These are phyloP conservation scores for Corapipo altera DNA, from an alignment of 2,113 vertebrate genomes.

Conservation along the genomic window DNA sequence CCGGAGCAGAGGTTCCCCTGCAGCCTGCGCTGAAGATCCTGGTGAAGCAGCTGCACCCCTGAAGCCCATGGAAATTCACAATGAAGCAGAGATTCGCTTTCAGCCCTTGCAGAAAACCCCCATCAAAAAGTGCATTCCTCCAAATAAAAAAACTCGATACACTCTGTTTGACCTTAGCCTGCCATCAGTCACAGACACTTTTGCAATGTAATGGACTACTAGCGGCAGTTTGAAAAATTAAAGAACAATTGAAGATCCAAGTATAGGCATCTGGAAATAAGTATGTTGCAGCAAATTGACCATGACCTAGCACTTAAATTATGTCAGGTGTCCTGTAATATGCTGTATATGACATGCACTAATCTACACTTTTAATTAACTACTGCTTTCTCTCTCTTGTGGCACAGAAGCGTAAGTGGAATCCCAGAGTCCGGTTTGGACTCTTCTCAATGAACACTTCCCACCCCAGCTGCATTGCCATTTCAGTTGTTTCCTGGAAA, in stretches of 20 bases:
- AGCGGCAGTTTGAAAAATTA: not conserved
- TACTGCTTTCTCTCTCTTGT: not conserved
- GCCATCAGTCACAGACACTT: not conserved
- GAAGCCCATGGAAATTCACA: not conserved
- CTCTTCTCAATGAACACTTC: not conserved
- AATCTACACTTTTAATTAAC: not conserved
- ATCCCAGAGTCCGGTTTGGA: not conserved
- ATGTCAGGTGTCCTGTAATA: not conserved
- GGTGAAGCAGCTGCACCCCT: not conserved
- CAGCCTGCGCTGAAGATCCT: not conserved
- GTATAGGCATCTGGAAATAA: not conserved
- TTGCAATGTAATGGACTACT: not conserved
- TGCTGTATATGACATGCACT: accelerated
- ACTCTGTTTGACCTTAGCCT: not conserved
- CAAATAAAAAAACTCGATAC: not conserved
- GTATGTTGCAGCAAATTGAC: not conserved
- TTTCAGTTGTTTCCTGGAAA: not conserved
- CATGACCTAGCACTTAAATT: not conserved
- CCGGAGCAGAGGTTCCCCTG: not conserved
- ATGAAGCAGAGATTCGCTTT: not conserved
- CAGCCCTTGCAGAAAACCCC: not conserved
- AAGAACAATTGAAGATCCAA: not conserved
- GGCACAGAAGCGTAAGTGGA: not conserved
- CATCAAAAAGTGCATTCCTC: not conserved
- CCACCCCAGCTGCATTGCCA: not conserved